These are phyloP conservation scores for Drosophila rellima DNA, from an alignment of 2,888 invertebrate genomes.

Conservation along the genomic window DNA sequence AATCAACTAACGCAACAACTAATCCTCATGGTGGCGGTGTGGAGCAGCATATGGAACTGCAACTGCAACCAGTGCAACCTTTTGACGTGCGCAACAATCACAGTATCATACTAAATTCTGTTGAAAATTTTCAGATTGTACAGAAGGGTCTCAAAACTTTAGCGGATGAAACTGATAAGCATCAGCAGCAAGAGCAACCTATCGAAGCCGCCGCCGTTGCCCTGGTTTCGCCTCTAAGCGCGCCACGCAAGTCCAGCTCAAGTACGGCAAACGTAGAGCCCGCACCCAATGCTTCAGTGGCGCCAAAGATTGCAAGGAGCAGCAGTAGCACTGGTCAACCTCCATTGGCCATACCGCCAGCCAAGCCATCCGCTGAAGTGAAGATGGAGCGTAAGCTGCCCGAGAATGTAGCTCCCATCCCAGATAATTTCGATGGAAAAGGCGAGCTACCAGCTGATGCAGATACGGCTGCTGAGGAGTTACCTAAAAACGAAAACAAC, in stretches of 20 bases:
- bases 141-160: conserved; percentile 74
- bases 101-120: conserved; percentile 85
- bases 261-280: conserved; percentile 39
- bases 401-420: conserved; percentile 85
- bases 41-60: conserved; percentile 50
- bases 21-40: conserved; percentile 52
- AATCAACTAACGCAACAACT: conserved; percentile 75
- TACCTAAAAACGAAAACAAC: conserved; percentile 77
- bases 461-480: conserved; percentile 75
- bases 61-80: conserved; percentile 40
- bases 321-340: conserved; percentile 73
- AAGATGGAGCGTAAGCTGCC: conserved; percentile 78
- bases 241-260: conserved; percentile 72
- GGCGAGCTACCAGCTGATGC: conserved; percentile 57
- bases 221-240: conserved; percentile 74
- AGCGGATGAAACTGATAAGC: conserved; percentile 64
- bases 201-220: conserved; percentile 32
- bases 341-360: conserved; percentile 65
- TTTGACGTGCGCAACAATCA: conserved; percentile 70
- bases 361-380: conserved; percentile 47
- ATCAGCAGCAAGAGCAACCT: conserved; percentile 64
- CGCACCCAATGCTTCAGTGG: conserved; percentile 52
- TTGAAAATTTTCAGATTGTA: conserved; percentile 86
- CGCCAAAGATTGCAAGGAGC: conserved; percentile 53
- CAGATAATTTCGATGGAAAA: conserved; percentile 83